Base-by-base conservation (phyloP, 1,140 invertebrate genomes). In the Trichomalopsis sarcophagae region DNA sequence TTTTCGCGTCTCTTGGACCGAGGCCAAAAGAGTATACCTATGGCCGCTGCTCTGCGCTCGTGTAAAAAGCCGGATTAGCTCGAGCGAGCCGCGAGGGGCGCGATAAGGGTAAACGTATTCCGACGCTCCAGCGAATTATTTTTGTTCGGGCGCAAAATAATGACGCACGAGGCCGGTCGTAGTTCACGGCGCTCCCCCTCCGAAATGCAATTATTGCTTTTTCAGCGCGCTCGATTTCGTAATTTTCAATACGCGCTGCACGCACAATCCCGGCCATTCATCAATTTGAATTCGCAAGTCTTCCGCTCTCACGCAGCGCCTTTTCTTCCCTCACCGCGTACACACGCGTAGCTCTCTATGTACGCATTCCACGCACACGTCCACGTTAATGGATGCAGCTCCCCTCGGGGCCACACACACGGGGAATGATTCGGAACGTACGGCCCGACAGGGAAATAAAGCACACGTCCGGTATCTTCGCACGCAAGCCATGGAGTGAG, bases 381-480 rank as follows among this genome's bases (percentile, higher is more conserved):
- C 82, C 84, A 74, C 86, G 87, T 90, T 91, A 92, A 91, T 91
- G 90, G 89, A 89, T 90, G 89, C 88, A 88, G 88, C 84, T 88
- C 82, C 88, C 89, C 89, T 87, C 85, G 80, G 87, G 90, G 89
- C 88, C 75, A 85, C 55, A 71, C 69, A 81, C 79, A 83, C 84
- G 87, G 88, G 88, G 87, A 62, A 88, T 91, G 91, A 91, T 90
- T 89, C 30, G 88, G 90, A 92, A 92, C 86, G 88, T 91, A 92
- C 87, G 89, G 88, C 89, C 89, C 91, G 91, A 92, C 90, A 91
- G 91, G 91, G 91, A 92, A 92, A 92, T 92, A 89, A 89, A 88
- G 84, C 88, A 89, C 86, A 89, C 89, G 89, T 91, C 88, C 47
- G 5, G 71, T n/a, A 62, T 82, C 81, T 82, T 76, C 50, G 69